Conservation (phyloP, 1,140 invertebrate genomes). For the Phenacoccus solenopsis region DNA sequence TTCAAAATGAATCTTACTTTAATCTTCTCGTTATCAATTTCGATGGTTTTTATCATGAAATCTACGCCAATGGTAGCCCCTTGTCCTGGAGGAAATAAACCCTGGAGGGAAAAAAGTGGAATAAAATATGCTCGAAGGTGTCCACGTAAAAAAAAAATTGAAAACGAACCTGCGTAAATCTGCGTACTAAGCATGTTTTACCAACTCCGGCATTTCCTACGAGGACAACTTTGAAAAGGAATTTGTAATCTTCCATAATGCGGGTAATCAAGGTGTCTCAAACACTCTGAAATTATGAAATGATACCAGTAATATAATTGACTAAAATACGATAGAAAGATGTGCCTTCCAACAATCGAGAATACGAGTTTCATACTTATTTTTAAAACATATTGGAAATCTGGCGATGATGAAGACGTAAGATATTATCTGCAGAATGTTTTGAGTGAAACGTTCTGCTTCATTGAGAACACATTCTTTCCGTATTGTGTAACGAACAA, state of each 20-base stretch:
- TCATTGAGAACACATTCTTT: too few relatives aligned
- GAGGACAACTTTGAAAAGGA: constrained; percentile 92
- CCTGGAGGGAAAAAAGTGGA: constrained; percentile 48
- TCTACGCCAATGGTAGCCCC: constrained; percentile 98
- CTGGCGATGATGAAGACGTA: background rate
- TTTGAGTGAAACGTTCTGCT: too few relatives aligned
- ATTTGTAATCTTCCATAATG: constrained; percentile 93
- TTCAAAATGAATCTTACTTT: constrained; percentile 52
- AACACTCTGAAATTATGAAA: background rate
- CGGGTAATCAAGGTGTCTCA: background rate
- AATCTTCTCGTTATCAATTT: constrained; percentile 96
- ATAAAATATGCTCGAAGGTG: too few relatives aligned
- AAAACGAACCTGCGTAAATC: constrained; percentile 61
- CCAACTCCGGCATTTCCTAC: constrained; percentile 92
- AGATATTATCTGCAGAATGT: background rate
- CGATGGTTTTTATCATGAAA: constrained; percentile 98
- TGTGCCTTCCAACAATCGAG: too few relatives aligned
- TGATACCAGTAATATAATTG: background rate
- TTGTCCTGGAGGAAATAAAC: constrained; percentile 89
- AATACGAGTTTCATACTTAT: too few relatives aligned
- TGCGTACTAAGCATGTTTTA: constrained; percentile 81
- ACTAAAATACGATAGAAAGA: background rate
- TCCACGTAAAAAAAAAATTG: too few relatives aligned
- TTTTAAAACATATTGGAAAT: background rate
- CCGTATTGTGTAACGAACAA: too few relatives aligned